Conservation (phyloP, 2,797 vertebrate genomes). For the Phrynocephalus vlangalii region DNA sequence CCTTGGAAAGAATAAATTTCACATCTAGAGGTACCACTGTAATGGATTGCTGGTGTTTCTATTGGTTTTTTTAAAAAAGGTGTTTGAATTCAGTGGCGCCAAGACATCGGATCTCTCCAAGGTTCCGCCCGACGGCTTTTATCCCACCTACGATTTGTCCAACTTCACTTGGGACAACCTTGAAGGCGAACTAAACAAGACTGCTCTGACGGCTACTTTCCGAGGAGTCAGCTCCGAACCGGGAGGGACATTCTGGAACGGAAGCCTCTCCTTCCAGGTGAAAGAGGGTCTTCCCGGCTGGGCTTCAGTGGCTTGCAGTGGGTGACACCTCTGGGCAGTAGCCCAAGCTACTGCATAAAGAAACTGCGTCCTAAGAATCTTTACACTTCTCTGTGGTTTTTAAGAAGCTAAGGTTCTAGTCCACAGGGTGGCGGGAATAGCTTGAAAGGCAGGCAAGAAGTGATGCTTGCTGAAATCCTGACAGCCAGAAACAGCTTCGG, state of each 20-base stretch:
- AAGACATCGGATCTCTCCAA: conserved; percentile 53
- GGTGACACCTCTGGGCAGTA: too few relatives aligned
- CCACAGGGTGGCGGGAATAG: too few relatives aligned
- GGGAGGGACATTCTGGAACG: conserved; percentile 65
- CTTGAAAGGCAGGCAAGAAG: too few relatives aligned
- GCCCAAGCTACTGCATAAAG: too few relatives aligned
- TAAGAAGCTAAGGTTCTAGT: background rate
- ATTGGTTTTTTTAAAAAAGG: conserved; percentile 67
- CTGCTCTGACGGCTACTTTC: conserved; percentile 67
- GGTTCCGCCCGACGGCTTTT: conserved; percentile 66
- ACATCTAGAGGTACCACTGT: too few relatives aligned
- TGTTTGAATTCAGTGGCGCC: conserved; percentile 85
- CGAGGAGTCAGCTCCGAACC: conserved; percentile 66
- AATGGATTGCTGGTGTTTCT: background rate
- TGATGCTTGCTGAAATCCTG: background rate
- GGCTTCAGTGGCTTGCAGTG: too few relatives aligned
- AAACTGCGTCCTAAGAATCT: background rate
- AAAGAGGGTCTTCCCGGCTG: background rate
- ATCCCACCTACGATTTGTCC: conserved; percentile 83
- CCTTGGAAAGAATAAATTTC: too few relatives aligned
- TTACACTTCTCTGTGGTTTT: background rate
- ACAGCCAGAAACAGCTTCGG: background rate
- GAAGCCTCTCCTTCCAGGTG: conserved; percentile 85
- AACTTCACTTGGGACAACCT: conserved; percentile 84
- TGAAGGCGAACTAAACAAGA: conserved; percentile 70